Conservation (phyloP, 2,888 invertebrate genomes). For the Liopterus haemorrhoidalis region DNA sequence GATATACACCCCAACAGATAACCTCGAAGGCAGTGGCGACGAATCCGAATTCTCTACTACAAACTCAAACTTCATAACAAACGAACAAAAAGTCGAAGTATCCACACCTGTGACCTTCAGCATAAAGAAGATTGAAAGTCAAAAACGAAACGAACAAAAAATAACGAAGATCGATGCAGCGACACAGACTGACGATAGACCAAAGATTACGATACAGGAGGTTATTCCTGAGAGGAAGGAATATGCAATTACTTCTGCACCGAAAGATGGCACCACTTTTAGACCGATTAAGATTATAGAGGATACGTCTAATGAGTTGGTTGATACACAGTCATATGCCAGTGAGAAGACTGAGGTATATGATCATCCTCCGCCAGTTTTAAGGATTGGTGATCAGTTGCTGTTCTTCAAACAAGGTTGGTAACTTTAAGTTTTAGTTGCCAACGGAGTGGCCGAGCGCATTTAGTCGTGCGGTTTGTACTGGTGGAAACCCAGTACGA, state of each 20-base stretch:
- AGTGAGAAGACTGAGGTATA: slow-evolving; percentile 42
- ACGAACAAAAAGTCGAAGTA: slow-evolving; percentile 10
- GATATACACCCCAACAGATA: not conserved
- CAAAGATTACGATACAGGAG: slow-evolving; percentile 53
- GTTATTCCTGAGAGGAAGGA: slow-evolving; percentile 51
- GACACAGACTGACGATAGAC: slow-evolving; percentile 25
- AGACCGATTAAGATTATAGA: slow-evolving; percentile 41
- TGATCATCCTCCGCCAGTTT: slow-evolving; percentile 43
- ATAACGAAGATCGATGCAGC: slow-evolving; percentile 24
- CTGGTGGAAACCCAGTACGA: too few species aligned
- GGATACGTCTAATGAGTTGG: slow-evolving; percentile 24
- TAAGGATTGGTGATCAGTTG: slow-evolving; percentile 44
- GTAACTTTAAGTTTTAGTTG: too few species aligned
- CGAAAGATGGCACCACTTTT: slow-evolving; percentile 39
- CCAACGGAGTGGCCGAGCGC: too few species aligned
- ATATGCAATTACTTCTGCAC: slow-evolving; percentile 39
- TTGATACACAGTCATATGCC: slow-evolving; percentile 40
- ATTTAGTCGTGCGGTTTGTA: too few species aligned
- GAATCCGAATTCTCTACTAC: slow-evolving; percentile 4
- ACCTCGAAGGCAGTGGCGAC: slow-evolving; percentile 14
- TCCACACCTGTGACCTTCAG: slow-evolving; percentile 15
- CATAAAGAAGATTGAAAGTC: slow-evolving; percentile 17
- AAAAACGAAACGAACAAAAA: not conserved
- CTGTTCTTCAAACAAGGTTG: slow-evolving; percentile 43
- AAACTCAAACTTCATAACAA: slow-evolving; percentile 1